A percentile compares a stretch with the other conserved stretches of the same genome.
phyloP scores from a whole-genome alignment of 2,797 vertebrate genomes.

The Protosalanx chinensis region DNA sequence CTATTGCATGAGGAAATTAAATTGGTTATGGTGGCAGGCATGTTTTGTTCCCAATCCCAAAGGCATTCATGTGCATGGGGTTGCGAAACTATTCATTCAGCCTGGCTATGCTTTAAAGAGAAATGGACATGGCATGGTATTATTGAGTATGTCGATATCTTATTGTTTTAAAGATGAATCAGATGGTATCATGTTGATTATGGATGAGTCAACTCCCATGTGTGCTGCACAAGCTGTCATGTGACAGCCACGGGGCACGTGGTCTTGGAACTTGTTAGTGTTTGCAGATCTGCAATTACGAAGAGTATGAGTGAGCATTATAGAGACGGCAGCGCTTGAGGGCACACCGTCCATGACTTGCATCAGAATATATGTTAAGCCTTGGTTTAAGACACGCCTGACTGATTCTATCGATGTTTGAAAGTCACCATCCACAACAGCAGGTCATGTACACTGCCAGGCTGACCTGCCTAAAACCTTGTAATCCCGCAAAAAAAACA shows the following conservation, averaged over 20 bases:
- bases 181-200: too few species aligned
- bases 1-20: too few species aligned
- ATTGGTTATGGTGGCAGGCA: too few species aligned
- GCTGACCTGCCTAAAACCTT: neutral
- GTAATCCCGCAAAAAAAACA: neutral
- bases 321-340: neutral
- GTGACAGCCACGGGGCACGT: neutral
- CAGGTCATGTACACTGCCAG: neutral
- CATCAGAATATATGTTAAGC: neutral
- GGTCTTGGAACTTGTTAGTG: neutral
- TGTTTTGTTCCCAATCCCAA: neutral
- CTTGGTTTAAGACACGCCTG: neutral
- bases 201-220: too few species aligned
- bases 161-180: neutral
- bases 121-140: neutral
- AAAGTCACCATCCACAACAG: neutral
- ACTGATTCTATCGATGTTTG: neutral
- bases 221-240: neutral
- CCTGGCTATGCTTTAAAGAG: neutral
- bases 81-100: neutral
- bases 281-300: neutral
- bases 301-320: neutral
- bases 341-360: neutral
- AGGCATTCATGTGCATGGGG: neutral
- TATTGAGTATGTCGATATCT: neutral